Conservation (phyloP, 2,797 vertebrate species). For the Acropternis orthonyx region DNA sequence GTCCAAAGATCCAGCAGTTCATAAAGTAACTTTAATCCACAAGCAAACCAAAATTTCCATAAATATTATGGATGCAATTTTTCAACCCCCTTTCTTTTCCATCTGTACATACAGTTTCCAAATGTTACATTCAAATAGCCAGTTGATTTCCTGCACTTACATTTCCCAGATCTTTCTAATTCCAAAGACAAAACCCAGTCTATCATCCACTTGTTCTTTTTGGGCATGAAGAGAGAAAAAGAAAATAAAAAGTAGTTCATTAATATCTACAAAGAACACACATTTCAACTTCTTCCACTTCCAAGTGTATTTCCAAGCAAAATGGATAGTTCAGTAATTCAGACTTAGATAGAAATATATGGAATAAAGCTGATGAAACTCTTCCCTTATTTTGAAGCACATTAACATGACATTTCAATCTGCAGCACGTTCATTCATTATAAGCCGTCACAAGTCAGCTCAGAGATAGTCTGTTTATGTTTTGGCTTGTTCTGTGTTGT, state of each 20-base stretch:
- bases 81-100: background rate
- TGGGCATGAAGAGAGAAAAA: background rate
- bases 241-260: background rate
- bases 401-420: background rate
- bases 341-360: background rate
- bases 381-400: background rate
- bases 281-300: background rate
- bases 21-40: background rate
- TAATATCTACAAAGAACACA: background rate
- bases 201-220: background rate
- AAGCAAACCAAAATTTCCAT: background rate
- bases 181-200: background rate
- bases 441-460: background rate
- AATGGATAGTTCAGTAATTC: background rate
- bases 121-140: background rate
- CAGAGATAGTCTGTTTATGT: background rate
- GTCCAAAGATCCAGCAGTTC: background rate
- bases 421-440: background rate
- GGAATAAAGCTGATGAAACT: conserved; percentile 3
- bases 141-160: background rate
- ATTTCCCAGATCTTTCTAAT: background rate
- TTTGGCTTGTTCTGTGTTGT: background rate
- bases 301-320: background rate
- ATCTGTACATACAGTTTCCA: background rate
- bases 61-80: background rate